Percentiles rank a stretch among this genome's conserved stretches.
Conservation (phyloP, 2,888 invertebrate species). For the Drosophila melanosoma region DNA sequence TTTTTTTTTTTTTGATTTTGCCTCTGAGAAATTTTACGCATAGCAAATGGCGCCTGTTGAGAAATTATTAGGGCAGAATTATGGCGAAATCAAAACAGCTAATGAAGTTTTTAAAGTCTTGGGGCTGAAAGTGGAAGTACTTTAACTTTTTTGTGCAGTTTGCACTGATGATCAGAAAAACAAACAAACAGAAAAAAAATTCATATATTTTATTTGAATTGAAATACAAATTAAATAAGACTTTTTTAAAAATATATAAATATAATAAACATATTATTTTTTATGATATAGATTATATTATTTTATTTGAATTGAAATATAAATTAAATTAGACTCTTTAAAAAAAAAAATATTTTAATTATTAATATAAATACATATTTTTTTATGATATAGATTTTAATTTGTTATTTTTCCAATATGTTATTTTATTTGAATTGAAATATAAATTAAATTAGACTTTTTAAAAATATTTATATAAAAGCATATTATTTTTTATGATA, state of each 20-base stretch:
- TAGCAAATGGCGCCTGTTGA: slow-evolving; percentile 73
- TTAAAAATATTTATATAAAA: no score
- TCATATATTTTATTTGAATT: no score
- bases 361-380: no score
- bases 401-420: no score
- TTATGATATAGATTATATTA: background rate
- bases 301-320: background rate
- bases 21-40: slow-evolving; percentile 42
- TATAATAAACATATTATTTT: background rate
- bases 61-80: slow-evolving; percentile 76
- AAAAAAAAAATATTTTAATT: no score
- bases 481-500: background rate
- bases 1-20: slow-evolving; percentile 3
- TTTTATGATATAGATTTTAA: no score
- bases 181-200: background rate
- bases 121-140: background rate
- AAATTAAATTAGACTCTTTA: background rate
- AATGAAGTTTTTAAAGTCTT: slow-evolving; percentile 59
- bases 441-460: background rate
- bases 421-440: background rate
- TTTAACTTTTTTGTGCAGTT: background rate
- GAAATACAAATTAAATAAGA: no score
- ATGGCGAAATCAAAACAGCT: slow-evolving; percentile 71
- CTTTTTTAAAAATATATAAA: no score
- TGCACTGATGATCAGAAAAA: background rate